These are phyloP conservation scores for Noctuana brunneofusca DNA, from an alignment of 2,888 invertebrate species.

Conservation along the genomic window DNA sequence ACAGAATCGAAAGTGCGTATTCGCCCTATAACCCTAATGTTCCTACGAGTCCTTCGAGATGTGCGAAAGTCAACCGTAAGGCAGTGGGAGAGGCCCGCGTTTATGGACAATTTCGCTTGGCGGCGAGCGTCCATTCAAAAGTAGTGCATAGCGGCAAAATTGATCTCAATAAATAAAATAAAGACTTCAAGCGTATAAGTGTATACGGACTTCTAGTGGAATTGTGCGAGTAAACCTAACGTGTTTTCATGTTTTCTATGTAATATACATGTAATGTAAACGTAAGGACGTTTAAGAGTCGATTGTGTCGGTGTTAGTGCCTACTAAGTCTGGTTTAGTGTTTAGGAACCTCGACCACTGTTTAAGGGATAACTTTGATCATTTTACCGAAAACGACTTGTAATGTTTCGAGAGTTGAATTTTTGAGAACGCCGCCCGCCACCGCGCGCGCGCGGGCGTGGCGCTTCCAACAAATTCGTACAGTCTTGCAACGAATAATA, in stretches of 20 bases:
- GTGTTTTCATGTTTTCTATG: conserved; percentile 76
- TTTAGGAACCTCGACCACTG: conserved; percentile 62
- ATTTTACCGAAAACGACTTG: conserved; percentile 71
- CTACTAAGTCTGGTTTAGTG: conserved; percentile 75
- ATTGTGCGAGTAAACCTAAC: conserved; percentile 73
- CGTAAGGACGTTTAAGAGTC: conserved; percentile 56
- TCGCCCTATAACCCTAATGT: conserved; percentile 41
- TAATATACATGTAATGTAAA: conserved; percentile 65
- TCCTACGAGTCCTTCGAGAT: conserved; percentile 42
- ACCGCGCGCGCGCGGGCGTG: conserved; percentile 19
- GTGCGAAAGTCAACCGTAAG: conserved; percentile 36
- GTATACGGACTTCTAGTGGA: conserved; percentile 74
- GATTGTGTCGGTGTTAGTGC: conserved; percentile 76
- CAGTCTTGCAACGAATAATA: conserved; percentile 52
- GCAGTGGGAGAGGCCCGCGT: conserved; percentile 43
- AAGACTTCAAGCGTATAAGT: conserved; percentile 65
- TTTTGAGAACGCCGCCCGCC: conserved; percentile 45
- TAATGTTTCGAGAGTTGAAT: conserved; percentile 64
- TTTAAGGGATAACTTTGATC: conserved; percentile 65
- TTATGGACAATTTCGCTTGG: conserved; percentile 44
- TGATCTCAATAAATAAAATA: conserved; percentile 80
- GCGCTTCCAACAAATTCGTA: conserved; percentile 50
- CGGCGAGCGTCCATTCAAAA: conserved; percentile 52
- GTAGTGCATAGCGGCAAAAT: conserved; percentile 73
- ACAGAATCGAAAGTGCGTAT: too few relatives aligned